A percentile compares a stretch with the other conserved stretches of the same genome.
Evolutionary conservation across 2,797 vertebrate species (phyloP).

Genomic region (Sebastes hubbsi): DNA sequence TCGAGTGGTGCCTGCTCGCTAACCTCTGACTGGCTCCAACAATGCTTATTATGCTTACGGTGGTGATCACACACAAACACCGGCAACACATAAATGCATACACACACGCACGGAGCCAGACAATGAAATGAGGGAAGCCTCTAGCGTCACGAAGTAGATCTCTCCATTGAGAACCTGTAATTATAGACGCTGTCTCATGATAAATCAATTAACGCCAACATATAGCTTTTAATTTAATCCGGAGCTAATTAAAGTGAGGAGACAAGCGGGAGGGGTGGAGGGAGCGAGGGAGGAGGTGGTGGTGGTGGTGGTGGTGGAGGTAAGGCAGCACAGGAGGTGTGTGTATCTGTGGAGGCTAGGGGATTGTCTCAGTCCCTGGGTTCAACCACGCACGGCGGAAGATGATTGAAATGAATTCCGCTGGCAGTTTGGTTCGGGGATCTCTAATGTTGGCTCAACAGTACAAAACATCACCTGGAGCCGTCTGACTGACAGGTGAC

Average conservation of each 20-base stretch:
- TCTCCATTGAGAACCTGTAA: conserved; percentile 84
- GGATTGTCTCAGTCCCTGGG: conserved; percentile 56
- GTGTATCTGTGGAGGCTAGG: conserved; percentile 40
- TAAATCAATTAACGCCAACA: conserved; percentile 85
- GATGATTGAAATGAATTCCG: conserved; percentile 75
- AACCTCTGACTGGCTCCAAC: conserved; percentile 76
- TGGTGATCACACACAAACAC: conserved; percentile 61
- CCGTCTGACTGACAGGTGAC: conserved; percentile 77
- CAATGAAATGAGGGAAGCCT: conserved; percentile 69
- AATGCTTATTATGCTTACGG: conserved; percentile 72
- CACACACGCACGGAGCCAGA: conserved; percentile 39
- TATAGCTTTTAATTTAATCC: conserved; percentile 87
- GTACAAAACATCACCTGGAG: conserved; percentile 70
- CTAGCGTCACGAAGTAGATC: conserved; percentile 61
- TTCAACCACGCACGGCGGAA: conserved; percentile 27
- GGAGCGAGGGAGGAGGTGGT: not conserved
- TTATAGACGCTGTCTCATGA: conserved; percentile 82
- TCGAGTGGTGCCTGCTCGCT: conserved; percentile 61
- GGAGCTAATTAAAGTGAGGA: conserved; percentile 82
- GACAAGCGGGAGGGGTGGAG: conserved; percentile 33
- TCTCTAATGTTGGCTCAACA: conserved; percentile 53
- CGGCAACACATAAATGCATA: conserved; percentile 9
- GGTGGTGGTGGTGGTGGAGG: conserved; percentile 25
- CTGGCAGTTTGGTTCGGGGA: conserved; percentile 46
- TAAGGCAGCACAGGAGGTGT: conserved; percentile 40